Conservation (phyloP, 2,113 vertebrate species). For the Clupea harengus region DNA sequence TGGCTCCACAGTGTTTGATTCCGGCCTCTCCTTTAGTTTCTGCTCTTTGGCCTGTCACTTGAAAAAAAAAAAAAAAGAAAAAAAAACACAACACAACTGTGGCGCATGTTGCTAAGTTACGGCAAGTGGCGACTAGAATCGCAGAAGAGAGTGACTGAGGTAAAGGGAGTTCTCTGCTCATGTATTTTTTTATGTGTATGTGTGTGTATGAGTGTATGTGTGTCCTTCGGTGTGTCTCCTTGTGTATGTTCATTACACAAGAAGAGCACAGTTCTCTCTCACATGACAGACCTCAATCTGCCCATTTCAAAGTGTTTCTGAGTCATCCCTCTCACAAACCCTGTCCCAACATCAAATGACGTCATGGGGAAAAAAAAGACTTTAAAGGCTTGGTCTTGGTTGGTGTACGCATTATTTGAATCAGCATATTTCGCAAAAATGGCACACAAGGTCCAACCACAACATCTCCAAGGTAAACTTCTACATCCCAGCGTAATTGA, state of each 20-base stretch:
- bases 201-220: not conserved
- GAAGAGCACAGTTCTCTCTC: not conserved
- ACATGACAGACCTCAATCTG: not conserved
- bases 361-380: not conserved
- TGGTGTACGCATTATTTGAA: not conserved
- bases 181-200: not conserved
- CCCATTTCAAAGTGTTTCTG: not conserved
- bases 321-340: not conserved
- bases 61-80: not conserved
- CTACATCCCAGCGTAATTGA: not conserved
- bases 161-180: not conserved
- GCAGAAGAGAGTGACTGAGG: not conserved
- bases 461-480: not conserved
- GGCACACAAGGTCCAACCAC: not conserved
- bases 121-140: not conserved
- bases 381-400: not conserved
- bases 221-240: not conserved
- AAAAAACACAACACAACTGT: too few relatives aligned
- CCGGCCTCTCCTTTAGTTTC: not conserved
- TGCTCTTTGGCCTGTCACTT: not conserved
- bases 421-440: not conserved
- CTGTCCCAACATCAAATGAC: not conserved
- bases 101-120: not conserved
- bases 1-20: not conserved
- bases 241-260: not conserved